Percentiles rank a stretch among this genome's conserved stretches.
Evolutionary conservation across 1,140 invertebrate genomes (phyloP).

Genomic region (Drosophila sulfurigaster): DNA sequence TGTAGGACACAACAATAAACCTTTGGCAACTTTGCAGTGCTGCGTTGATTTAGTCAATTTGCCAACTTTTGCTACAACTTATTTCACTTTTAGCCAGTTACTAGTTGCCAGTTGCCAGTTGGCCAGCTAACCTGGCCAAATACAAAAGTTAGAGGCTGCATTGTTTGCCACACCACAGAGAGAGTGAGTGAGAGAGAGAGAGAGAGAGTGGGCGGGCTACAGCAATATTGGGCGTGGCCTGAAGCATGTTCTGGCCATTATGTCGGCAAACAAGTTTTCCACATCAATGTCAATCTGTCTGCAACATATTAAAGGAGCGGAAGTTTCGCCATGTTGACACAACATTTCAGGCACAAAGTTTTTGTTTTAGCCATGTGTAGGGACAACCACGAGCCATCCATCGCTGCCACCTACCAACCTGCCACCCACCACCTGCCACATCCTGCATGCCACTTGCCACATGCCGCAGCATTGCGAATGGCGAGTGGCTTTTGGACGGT

Average conservation of each 20-base stretch:
- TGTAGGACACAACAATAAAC: slow-evolving; percentile 56
- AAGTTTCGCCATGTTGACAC: slow-evolving; percentile 82
- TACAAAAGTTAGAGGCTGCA: slow-evolving; percentile 36
- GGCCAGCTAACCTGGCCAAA: slow-evolving; percentile 12
- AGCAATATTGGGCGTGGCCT: slow-evolving; percentile 5
- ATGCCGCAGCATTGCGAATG: slow-evolving; percentile 35
- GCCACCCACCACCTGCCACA: not conserved
- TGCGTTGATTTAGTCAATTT: slow-evolving; percentile 79
- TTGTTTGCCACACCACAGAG: slow-evolving; percentile 28
- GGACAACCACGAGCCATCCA: slow-evolving; percentile 27
- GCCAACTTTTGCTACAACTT: slow-evolving; percentile 69
- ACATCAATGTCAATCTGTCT: slow-evolving; percentile 84
- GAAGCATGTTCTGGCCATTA: slow-evolving; percentile 61
- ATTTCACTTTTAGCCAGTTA: slow-evolving; percentile 67
- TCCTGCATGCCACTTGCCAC: slow-evolving; percentile 18
- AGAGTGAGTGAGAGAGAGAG: not conserved
- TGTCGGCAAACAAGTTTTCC: slow-evolving; percentile 77
- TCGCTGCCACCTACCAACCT: slow-evolving; percentile 19
- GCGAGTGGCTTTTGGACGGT: slow-evolving; percentile 73
- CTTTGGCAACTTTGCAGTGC: slow-evolving; percentile 29
- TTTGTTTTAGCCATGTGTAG: slow-evolving; percentile 55
- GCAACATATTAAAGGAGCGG: slow-evolving; percentile 83
- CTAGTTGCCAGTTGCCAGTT: slow-evolving; percentile 45
- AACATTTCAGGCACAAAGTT: slow-evolving; percentile 80
- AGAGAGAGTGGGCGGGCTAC: not conserved